Percentiles rank a stretch among this genome's conserved stretches.
phyloP scores from a whole-genome alignment of 2,113 vertebrate species.

The Lanius collurio region DNA sequence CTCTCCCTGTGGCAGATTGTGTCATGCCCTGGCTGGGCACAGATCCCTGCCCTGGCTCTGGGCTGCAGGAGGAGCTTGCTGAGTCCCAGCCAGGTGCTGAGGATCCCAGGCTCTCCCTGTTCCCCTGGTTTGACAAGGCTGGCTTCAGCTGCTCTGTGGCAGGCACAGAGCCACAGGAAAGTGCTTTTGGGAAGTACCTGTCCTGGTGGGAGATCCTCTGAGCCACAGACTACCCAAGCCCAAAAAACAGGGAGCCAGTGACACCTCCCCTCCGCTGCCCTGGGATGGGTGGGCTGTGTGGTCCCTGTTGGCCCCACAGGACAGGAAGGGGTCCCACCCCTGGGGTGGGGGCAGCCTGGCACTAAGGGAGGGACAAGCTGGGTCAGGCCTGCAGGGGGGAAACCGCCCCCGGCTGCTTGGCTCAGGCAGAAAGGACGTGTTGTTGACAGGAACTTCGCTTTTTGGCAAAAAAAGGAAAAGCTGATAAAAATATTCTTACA shows the following conservation, averaged over 20 bases:
- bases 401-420: neutral
- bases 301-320: neutral
- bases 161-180: neutral
- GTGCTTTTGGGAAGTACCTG: neutral
- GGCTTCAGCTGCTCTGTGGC: neutral
- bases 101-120: neutral
- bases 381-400: neutral
- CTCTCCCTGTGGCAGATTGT: neutral
- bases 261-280: neutral
- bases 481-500: conserved; percentile 52
- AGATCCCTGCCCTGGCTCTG: neutral
- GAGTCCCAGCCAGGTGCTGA: neutral
- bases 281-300: neutral
- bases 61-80: neutral
- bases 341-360: neutral
- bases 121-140: neutral
- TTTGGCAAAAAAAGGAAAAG: conserved; percentile 55
- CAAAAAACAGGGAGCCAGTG: neutral
- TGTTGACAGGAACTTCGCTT: conserved; percentile 57
- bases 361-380: neutral
- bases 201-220: neutral
- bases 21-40: fast-evolving
- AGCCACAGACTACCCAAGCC: neutral
- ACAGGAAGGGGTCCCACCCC: neutral
- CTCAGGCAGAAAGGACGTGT: neutral